phyloP scores from a whole-genome alignment of 2,113 vertebrate genomes.

The Caranx melampygus region DNA sequence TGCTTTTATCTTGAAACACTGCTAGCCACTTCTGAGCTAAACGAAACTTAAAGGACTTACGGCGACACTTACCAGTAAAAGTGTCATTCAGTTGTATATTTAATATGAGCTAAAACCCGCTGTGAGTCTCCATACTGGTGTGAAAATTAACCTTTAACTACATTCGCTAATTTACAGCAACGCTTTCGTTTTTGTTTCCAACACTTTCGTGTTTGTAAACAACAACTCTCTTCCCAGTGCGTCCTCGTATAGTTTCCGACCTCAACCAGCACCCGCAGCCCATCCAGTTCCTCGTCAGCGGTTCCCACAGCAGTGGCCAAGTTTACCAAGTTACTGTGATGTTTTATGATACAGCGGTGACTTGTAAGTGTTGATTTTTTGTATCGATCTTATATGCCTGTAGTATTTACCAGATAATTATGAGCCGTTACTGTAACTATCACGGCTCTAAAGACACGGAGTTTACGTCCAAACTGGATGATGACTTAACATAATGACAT shows the following conservation, averaged over 20 bases:
- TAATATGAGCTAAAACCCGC: background rate
- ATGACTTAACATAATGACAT: background rate
- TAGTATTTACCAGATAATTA: background rate
- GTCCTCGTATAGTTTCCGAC: conserved; percentile 67
- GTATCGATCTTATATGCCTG: background rate
- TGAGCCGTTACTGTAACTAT: background rate
- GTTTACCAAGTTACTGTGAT: no score
- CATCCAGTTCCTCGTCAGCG: conserved; percentile 45
- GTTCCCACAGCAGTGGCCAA: background rate
- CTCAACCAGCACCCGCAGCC: conserved; percentile 17
- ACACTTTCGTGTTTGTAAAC: conserved; percentile 73
- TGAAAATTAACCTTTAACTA: background rate
- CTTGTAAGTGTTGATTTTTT: no score
- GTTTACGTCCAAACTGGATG: background rate
- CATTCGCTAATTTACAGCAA: background rate
- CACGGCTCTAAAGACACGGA: background rate
- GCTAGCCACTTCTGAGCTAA: background rate
- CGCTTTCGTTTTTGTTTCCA: background rate
- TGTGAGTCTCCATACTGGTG: background rate
- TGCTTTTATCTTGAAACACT: background rate
- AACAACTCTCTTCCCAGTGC: conserved; percentile 69
- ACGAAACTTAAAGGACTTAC: conserved; percentile 1
- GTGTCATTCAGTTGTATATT: background rate
- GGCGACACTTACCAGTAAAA: conserved; percentile 54
- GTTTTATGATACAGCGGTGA: background rate